Evolutionary conservation across 2,113 vertebrate genomes (phyloP).

Genomic region (Eclectus roratus): DNA sequence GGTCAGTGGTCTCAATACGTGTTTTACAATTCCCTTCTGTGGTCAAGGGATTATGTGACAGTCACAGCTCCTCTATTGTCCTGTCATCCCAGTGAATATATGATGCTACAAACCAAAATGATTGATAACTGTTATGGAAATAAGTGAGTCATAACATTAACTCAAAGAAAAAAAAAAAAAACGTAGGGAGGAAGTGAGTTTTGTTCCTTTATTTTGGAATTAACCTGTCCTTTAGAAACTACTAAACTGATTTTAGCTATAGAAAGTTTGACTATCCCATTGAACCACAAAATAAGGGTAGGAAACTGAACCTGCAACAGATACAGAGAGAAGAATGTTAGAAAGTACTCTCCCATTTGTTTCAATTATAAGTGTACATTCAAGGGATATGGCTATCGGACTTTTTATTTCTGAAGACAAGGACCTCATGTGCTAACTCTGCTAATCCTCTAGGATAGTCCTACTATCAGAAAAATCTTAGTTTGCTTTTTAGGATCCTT

Average conservation of each 20-base stretch:
- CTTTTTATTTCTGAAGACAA: not conserved
- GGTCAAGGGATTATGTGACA: not conserved
- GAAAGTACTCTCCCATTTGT: not conserved
- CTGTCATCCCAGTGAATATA: not conserved
- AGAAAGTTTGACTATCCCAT: not conserved
- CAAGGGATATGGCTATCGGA: not conserved
- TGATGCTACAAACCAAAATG: not conserved
- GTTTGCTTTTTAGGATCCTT: not conserved
- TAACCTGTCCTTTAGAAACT: not conserved
- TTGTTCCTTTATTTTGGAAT: not conserved
- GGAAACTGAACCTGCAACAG: not conserved
- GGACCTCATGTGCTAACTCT: not conserved
- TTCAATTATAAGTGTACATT: not conserved
- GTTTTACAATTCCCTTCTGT: not conserved
- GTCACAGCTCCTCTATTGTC: not conserved
- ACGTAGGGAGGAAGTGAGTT: rapidly evolving
- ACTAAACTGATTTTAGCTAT: not conserved
- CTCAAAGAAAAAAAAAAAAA: not conserved
- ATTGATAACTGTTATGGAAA: not conserved
- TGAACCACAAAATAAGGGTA: not conserved
- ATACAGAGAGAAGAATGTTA: not conserved
- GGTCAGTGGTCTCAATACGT: not conserved
- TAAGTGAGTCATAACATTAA: not conserved
- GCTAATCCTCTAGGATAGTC: not conserved
- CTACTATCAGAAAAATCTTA: not conserved